Conservation (phyloP, 2,113 vertebrate species). For the Enhydra lutris region DNA sequence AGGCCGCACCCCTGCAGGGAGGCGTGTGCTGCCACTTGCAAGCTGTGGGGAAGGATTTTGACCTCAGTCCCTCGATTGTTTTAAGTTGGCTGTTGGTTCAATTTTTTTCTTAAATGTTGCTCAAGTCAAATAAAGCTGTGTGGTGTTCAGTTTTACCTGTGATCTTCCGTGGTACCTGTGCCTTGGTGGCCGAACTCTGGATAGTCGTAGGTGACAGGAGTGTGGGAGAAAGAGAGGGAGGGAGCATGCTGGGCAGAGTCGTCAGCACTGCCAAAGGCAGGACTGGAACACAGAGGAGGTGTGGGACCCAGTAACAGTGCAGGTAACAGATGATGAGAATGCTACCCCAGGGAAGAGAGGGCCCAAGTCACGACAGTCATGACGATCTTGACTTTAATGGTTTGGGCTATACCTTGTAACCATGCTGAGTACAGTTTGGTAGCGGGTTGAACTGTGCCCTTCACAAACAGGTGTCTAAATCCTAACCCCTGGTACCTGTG, state of each 20-base stretch:
- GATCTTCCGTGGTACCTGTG: neutral
- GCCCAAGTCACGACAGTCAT: neutral
- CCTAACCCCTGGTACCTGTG: neutral
- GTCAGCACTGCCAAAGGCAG: no score
- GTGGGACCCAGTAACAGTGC: neutral
- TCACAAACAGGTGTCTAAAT: neutral
- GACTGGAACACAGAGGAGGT: fast-evolving
- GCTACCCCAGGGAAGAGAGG: fast-evolving
- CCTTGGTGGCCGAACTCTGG: neutral
- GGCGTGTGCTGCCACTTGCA: fast-evolving
- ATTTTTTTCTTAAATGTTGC: neutral
- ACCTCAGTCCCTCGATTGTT: neutral
- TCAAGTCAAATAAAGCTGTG: neutral
- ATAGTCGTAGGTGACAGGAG: neutral
- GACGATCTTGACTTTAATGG: neutral
- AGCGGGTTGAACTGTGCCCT: neutral
- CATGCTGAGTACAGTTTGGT: neutral
- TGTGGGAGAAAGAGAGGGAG: no score
- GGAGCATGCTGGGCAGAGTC: neutral
- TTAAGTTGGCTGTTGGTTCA: neutral
- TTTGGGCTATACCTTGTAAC: neutral
- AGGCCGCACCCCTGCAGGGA: fast-evolving
- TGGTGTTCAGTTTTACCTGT: neutral
- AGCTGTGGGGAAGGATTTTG: neutral
- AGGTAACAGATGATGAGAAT: neutral